Percentiles rank a stretch among this genome's conserved stretches.
phyloP scores from a whole-genome alignment of 1,140 invertebrate genomes.

The Andrena cerasifolii region DNA sequence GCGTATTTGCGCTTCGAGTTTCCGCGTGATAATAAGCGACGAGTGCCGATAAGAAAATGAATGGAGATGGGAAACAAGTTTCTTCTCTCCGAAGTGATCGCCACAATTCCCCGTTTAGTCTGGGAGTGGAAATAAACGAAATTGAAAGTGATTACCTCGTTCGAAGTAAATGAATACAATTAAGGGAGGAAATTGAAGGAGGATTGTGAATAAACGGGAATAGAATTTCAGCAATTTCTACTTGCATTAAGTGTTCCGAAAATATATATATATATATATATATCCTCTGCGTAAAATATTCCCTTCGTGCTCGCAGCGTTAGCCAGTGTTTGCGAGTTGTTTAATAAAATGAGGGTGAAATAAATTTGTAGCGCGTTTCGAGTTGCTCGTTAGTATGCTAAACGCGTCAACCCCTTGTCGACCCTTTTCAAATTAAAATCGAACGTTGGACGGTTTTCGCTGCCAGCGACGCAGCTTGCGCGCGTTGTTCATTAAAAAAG shows the following conservation, averaged over 20 bases:
- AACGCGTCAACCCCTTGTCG: background rate
- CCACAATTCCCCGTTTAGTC: background rate
- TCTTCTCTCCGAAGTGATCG: background rate
- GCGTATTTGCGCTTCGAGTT: background rate
- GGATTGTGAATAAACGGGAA: background rate
- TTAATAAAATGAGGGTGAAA: background rate
- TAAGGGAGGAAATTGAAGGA: background rate
- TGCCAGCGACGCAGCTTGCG: background rate
- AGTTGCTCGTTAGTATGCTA: background rate
- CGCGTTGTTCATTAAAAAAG: background rate
- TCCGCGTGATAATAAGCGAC: background rate
- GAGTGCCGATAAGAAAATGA: background rate
- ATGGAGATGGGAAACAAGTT: background rate
- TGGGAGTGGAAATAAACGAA: background rate
- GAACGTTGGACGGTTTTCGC: background rate
- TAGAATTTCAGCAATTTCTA: no score
- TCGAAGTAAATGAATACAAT: background rate
- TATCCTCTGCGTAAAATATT: background rate
- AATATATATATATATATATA: no score
- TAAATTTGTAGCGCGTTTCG: background rate
- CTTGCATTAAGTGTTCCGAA: no score
- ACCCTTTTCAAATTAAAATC: background rate
- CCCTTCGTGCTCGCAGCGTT: background rate
- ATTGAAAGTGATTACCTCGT: background rate
- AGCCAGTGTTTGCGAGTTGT: background rate